Base-by-base conservation (phyloP, 2,888 invertebrate species). In the Drosophila pseudotalamancana region DNA sequence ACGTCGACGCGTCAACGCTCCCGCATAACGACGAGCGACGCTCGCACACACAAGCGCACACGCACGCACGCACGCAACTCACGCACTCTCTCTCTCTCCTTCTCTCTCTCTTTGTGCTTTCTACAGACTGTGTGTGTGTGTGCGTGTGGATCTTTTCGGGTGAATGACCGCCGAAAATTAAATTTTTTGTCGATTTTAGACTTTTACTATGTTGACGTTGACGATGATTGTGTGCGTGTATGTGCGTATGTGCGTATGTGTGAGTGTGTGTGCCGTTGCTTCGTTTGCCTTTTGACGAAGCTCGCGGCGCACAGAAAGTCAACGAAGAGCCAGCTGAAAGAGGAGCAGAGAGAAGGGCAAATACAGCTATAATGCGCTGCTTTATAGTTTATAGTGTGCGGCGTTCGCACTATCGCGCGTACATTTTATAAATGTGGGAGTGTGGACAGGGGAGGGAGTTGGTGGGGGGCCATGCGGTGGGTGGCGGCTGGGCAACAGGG, bases 111-210 rank as follows among this genome's bases (percentile, higher is more conserved):
- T 48, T 34, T 25, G 46, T 73, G 69, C 74, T 72, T 69, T 63
- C 51, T 49, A 31, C 40, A 21, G 35, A 25, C 25, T 59, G 35
- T 53, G 16, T 35, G 32, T 31, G 39, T 45, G 53, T 25, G 61
- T 62, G 63, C 61, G 60, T 68, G 77, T 45, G 74, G 71, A 77
- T 72, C 76, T 73, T 73, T 72, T 63, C 73, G 89, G 88, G 90
- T 90, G 89, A 90, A 90, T 90, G 90, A 90, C 90, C 90, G 89
- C 90, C 90, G 89, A 90, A 71, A 90, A 90, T 85, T 77, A 81
- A 79, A 78, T 85, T 87, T 89, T 81, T 88, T 89, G 81, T 89
- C 84, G 83, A 87, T 89, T 89, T 90, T 87, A 89, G 89, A 89
- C 89, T 90, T 89, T 89, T 89, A 88, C 90, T 90, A 90, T 88